phyloP scores from a whole-genome alignment of 2,113 vertebrate species.

The Microtus richardsoni region DNA sequence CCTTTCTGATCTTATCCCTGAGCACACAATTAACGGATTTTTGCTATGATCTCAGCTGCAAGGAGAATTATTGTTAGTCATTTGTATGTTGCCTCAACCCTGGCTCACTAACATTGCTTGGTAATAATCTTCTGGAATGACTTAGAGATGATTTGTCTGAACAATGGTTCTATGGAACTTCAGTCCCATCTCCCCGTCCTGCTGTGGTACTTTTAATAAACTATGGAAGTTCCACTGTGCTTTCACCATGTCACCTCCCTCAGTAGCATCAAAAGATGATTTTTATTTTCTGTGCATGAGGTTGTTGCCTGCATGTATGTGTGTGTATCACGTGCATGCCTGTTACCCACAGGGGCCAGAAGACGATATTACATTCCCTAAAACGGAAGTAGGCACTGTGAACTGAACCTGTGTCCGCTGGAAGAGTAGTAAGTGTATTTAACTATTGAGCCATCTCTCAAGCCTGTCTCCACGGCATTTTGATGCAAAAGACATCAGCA shows the following conservation, averaged over 20 bases:
- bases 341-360: neutral
- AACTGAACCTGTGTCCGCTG: neutral
- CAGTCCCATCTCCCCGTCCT: neutral
- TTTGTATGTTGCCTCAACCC: neutral
- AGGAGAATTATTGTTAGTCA: slow-evolving; percentile 22
- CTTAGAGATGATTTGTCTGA: neutral
- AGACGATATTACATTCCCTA: neutral
- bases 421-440: neutral
- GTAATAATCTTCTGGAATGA: neutral
- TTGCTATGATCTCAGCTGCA: slow-evolving; percentile 47
- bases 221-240: slow-evolving; percentile 29
- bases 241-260: slow-evolving; percentile 53
- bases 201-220: slow-evolving; percentile 6
- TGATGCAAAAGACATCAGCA: slow-evolving; percentile 59
- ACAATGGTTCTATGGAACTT: slow-evolving; percentile 14
- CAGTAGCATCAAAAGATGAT: neutral
- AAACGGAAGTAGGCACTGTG: neutral
- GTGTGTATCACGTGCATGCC: too few relatives aligned
- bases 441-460: neutral
- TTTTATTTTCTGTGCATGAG: neutral
- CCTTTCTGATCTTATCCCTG: slow-evolving; percentile 52
- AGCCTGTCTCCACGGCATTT: neutral
- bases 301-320: neutral
- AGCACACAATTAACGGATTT: slow-evolving; percentile 33
- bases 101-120: neutral